phyloP scores from a whole-genome alignment of 2,113 vertebrate species.

The Dipodomys ordii region DNA sequence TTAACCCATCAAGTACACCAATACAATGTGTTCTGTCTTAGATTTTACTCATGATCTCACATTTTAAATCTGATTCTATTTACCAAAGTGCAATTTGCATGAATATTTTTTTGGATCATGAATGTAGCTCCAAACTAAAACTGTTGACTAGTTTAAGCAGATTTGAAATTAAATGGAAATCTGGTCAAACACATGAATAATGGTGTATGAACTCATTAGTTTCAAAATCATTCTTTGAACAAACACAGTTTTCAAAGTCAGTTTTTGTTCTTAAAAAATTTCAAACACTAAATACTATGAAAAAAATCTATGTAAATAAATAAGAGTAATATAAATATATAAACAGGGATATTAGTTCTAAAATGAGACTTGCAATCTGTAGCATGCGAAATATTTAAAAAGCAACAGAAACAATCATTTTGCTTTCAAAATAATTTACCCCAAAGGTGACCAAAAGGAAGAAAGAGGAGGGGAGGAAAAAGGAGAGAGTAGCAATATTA shows the following conservation, averaged over 20 bases:
- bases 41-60: conserved; percentile 21
- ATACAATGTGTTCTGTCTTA: neutral
- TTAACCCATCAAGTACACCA: neutral
- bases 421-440: conserved; percentile 10
- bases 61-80: conserved; percentile 55
- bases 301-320: conserved; percentile 42
- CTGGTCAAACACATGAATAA: neutral
- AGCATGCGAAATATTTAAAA: neutral
- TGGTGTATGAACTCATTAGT: neutral
- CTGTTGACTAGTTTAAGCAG: neutral
- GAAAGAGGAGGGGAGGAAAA: neutral
- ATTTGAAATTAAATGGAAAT: conserved; percentile 51
- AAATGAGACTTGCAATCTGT: conserved; percentile 2
- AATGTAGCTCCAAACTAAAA: neutral
- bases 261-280: conserved; percentile 12
- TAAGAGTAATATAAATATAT: too few species aligned
- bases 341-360: neutral
- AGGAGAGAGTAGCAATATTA: neutral
- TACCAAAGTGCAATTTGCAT: neutral
- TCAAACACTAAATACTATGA: neutral
- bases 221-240: conserved; percentile 20
- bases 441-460: neutral
- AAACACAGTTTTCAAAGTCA: neutral
- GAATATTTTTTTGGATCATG: conserved; percentile 27
- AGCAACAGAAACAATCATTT: neutral